Evolutionary conservation across 2,113 vertebrate species (phyloP).

Genomic region (Gnathonemus longibarbis): DNA sequence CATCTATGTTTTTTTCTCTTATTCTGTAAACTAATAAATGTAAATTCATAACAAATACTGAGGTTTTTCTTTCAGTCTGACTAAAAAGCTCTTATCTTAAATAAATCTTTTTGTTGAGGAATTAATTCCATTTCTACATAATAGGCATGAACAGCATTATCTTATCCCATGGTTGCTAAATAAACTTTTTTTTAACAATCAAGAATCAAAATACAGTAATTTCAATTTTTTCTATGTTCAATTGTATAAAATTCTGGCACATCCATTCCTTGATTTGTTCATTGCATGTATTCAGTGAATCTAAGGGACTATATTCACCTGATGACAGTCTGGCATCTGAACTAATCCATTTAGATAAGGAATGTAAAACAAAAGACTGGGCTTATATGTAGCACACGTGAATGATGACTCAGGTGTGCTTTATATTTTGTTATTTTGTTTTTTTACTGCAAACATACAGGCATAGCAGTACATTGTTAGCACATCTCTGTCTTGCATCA

Average conservation of each 20-base stretch:
- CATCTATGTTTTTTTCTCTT: neutral
- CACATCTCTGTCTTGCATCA: neutral
- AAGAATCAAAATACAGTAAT: neutral
- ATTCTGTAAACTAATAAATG: constrained; percentile 11
- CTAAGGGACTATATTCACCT: too few species aligned
- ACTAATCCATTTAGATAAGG: too few species aligned
- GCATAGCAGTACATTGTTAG: neutral
- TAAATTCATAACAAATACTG: neutral
- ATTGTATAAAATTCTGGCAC: too few species aligned
- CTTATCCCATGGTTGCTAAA: neutral
- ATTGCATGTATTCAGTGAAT: too few species aligned
- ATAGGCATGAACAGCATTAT: neutral
- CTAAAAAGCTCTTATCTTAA: neutral
- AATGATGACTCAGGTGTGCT: neutral
- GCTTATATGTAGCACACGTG: neutral
- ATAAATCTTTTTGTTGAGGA: neutral
- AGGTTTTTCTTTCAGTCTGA: neutral
- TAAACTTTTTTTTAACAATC: neutral
- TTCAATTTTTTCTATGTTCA: too few species aligned
- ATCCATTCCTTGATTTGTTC: too few species aligned
- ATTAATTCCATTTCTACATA: neutral
- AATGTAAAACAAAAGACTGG: too few species aligned
- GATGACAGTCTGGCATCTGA: too few species aligned
- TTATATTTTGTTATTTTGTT: neutral
- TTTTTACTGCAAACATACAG: neutral